phyloP scores from a whole-genome alignment of 2,888 invertebrate genomes.

The Ctenicera cuprea region DNA sequence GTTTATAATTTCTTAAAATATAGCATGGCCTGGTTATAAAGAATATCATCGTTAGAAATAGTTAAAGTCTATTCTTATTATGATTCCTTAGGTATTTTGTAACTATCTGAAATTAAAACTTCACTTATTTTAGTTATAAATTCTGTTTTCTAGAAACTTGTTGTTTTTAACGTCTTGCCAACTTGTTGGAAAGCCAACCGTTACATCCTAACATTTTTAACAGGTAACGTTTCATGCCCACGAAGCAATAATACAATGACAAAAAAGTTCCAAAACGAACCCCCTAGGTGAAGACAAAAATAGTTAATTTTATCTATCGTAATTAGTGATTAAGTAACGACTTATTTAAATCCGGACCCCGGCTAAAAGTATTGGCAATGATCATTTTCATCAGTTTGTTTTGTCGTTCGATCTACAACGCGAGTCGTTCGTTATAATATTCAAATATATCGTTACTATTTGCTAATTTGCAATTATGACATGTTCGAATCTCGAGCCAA shows the following conservation, averaged over 20 bases:
- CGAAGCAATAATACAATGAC: no score
- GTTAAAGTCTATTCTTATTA: constrained; percentile 36
- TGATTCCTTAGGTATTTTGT: neutral
- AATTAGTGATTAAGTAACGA: constrained; percentile 59
- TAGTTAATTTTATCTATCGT: constrained; percentile 32
- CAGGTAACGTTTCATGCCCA: no score
- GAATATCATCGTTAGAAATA: constrained; percentile 48
- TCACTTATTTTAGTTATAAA: neutral
- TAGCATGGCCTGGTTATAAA: constrained; percentile 44
- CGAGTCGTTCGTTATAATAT: constrained; percentile 47
- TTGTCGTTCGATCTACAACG: constrained; percentile 54
- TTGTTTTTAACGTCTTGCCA: constrained; percentile 3
- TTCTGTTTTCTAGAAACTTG: neutral
- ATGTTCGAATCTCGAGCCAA: constrained; percentile 30
- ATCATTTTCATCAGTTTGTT: constrained; percentile 52
- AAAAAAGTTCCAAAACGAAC: neutral
- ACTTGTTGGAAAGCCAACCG: neutral
- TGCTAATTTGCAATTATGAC: constrained; percentile 42
- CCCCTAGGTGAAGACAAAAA: constrained; percentile 21
- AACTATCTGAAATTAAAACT: constrained; percentile 6
- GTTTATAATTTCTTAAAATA: constrained; percentile 46
- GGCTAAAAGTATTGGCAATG: constrained; percentile 55
- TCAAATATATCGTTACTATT: constrained; percentile 20
- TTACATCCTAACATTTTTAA: no score
- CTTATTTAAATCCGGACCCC: constrained; percentile 61